phyloP scores from a whole-genome alignment of 2,888 invertebrate genomes.

The Nemapogon koenigi region DNA sequence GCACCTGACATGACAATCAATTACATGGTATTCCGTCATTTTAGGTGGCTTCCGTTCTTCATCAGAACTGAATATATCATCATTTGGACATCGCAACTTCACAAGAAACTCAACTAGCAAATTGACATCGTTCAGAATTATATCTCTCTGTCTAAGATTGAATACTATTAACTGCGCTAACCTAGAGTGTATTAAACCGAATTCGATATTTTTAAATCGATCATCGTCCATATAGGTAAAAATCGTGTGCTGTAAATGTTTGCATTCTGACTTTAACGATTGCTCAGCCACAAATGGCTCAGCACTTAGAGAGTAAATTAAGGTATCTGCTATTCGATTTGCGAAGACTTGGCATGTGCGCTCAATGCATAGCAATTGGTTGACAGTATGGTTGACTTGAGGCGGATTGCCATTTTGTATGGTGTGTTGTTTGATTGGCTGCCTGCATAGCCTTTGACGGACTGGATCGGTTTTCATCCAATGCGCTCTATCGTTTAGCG shows the following conservation, averaged over 20 bases:
- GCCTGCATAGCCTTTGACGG: slow-evolving; percentile 37
- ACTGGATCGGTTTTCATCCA: slow-evolving; percentile 43
- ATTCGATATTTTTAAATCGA: slow-evolving; percentile 69
- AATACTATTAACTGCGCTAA: slow-evolving; percentile 68
- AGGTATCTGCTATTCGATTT: slow-evolving; percentile 70
- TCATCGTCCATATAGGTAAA: slow-evolving; percentile 73
- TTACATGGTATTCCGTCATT: slow-evolving; percentile 25
- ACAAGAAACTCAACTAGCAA: slow-evolving; percentile 39
- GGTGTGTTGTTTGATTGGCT: slow-evolving; percentile 26
- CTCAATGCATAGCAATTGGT: slow-evolving; percentile 47
- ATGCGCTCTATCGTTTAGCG: slow-evolving; percentile 41
- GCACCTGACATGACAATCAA: slow-evolving; percentile 45
- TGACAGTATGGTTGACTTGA: slow-evolving; percentile 39
- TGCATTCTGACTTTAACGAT: slow-evolving; percentile 69
- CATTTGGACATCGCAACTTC: slow-evolving; percentile 46
- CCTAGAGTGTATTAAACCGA: slow-evolving; percentile 70
- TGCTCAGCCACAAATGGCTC: slow-evolving; percentile 63
- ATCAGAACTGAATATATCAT: slow-evolving; percentile 66
- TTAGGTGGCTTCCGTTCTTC: slow-evolving; percentile 45
- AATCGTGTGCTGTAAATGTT: slow-evolving; percentile 72
- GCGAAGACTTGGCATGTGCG: slow-evolving; percentile 69
- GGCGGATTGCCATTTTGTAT: slow-evolving; percentile 31
- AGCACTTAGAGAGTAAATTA: slow-evolving; percentile 62
- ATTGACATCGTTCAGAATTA: slow-evolving; percentile 44
- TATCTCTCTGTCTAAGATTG: slow-evolving; percentile 57